phyloP scores from a whole-genome alignment of 2,888 invertebrate species.

The Eubasilissa splendida region DNA sequence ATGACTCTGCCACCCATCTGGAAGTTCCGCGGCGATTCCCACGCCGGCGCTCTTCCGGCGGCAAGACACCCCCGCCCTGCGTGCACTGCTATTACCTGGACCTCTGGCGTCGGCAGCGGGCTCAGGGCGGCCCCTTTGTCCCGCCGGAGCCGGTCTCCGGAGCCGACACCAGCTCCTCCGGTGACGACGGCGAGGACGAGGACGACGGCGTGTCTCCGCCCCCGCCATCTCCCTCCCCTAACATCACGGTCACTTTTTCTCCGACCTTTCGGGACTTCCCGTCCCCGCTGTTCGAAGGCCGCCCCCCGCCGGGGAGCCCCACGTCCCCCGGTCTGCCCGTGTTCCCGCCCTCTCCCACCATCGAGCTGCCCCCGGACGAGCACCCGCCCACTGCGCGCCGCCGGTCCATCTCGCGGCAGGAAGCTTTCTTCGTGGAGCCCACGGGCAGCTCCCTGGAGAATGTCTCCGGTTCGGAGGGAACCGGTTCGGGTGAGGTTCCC shows the following conservation, averaged over 20 bases:
- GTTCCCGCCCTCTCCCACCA: conserved; percentile 71
- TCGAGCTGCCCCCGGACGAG: conserved; percentile 74
- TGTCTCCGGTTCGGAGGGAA: conserved; percentile 73
- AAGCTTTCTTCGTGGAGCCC: conserved; percentile 85
- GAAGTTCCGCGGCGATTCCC: conserved; percentile 79
- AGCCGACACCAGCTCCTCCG: conserved; percentile 66
- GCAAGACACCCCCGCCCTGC: conserved; percentile 79
- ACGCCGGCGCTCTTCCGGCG: conserved; percentile 76
- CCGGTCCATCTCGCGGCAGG: conserved; percentile 85
- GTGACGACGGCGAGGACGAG: conserved; percentile 69
- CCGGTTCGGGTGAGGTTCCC: conserved; percentile 62
- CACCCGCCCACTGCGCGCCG: conserved; percentile 71
- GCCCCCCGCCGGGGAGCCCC: conserved; percentile 63
- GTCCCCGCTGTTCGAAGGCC: conserved; percentile 66
- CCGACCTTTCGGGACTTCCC: conserved; percentile 68
- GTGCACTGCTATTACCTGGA: conserved; percentile 85
- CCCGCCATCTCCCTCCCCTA: conserved; percentile 67
- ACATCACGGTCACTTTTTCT: conserved; percentile 77
- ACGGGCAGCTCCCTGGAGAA: conserved; percentile 82
- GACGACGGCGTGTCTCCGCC: conserved; percentile 65
- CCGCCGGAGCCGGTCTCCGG: conserved; percentile 69
- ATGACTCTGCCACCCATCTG: conserved; percentile 75
- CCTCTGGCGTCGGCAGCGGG: conserved; percentile 77
- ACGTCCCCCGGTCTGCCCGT: conserved; percentile 72
- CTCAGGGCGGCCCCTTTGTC: conserved; percentile 65